These are phyloP conservation scores for Petromus typicus DNA, from an alignment of 2,113 vertebrate genomes.

Conservation along the genomic window DNA sequence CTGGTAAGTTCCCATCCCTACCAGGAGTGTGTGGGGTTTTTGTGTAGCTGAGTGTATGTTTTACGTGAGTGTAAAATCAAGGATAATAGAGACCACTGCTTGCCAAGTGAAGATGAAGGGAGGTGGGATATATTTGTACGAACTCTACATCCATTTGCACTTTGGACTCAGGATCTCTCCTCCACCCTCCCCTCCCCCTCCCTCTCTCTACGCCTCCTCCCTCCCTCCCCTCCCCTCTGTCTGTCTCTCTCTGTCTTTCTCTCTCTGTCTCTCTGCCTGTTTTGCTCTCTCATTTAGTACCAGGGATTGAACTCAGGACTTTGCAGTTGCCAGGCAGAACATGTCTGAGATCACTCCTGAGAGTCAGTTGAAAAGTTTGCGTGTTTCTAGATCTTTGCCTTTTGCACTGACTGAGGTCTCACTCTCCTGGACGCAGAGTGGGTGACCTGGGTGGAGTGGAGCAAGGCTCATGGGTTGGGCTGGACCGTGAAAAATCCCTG, in stretches of 20 bases:
- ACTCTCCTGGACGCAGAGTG: background rate
- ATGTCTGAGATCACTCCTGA: background rate
- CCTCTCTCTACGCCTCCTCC: too few species aligned
- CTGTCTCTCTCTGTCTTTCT: too few species aligned
- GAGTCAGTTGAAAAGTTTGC: background rate
- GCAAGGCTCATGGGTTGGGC: too few species aligned
- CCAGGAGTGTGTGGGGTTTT: background rate
- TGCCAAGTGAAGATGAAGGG: too few species aligned
- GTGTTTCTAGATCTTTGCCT: background rate
- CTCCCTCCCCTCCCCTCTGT: too few species aligned
- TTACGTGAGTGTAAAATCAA: background rate
- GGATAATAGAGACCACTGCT: background rate
- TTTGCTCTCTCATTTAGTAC: too few species aligned
- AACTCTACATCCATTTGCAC: background rate
- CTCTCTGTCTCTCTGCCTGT: too few species aligned
- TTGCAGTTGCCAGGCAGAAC: background rate
- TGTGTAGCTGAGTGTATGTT: background rate
- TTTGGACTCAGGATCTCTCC: background rate
- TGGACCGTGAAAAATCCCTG: background rate
- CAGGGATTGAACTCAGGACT: too few species aligned
- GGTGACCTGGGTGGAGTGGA: background rate
- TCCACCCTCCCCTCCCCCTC: too few species aligned
- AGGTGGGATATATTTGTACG: background rate
- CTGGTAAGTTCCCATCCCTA: rapidly evolving
- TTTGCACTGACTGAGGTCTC: background rate